A percentile compares a stretch with the other conserved stretches of the same genome.
Evolutionary conservation across 2,888 invertebrate genomes (phyloP).

Genomic region (Oxytorus armatus): DNA sequence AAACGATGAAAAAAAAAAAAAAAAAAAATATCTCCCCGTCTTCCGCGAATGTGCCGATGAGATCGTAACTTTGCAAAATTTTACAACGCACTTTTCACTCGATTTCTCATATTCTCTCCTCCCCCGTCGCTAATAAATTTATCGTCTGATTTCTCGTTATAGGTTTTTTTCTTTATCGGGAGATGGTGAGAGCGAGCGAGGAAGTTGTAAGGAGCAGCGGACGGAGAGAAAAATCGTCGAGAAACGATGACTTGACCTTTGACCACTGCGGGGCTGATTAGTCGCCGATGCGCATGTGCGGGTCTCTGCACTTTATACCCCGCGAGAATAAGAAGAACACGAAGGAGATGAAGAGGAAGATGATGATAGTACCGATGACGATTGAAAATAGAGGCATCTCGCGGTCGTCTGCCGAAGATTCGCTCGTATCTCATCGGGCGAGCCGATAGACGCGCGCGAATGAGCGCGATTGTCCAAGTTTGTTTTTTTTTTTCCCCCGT

Average conservation of each 20-base stretch:
- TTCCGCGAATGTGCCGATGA: no score
- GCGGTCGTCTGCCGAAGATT: conserved; percentile 1
- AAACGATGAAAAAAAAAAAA: no score
- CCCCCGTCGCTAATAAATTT: no score
- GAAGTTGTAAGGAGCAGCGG: no score
- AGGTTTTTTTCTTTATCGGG: no score
- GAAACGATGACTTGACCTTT: conserved; percentile 56
- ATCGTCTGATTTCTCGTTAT: no score
- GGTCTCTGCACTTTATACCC: conserved; percentile 73
- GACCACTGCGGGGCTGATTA: no score
- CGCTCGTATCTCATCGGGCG: conserved; percentile 10
- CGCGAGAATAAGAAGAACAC: conserved; percentile 3
- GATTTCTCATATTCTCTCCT: no score
- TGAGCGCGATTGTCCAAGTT: not conserved
- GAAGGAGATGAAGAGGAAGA: conserved; percentile 29
- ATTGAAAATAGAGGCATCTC: conserved; percentile 35
- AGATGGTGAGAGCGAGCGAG: not conserved
- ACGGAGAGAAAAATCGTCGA: conserved; percentile 1
- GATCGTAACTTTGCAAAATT: no score
- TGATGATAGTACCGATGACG: conserved; percentile 15
- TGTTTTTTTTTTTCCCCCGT: not conserved
- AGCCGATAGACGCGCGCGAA: conserved; percentile 6
- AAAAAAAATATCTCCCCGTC: no score
- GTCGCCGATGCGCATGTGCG: conserved; percentile 51
- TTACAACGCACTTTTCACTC: no score